Evolutionary conservation across 2,113 vertebrate species (phyloP).

Genomic region (Chionomys nivalis): DNA sequence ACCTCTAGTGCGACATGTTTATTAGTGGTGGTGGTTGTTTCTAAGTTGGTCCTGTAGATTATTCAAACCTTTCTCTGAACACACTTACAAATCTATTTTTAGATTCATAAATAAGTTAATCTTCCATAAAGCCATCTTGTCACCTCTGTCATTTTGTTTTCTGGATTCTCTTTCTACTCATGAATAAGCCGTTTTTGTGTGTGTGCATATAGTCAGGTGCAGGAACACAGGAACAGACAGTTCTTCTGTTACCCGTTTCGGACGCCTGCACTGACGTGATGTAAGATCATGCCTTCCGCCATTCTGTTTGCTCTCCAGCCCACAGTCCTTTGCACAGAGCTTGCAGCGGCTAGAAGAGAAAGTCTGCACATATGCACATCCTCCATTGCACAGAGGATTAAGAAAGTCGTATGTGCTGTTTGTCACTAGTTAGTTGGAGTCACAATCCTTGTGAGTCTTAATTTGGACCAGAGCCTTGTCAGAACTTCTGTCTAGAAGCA

Average conservation of each 20-base stretch:
- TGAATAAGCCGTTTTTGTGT: not conserved
- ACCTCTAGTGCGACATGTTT: conserved; percentile 48
- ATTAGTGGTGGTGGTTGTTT: not conserved
- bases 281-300: not conserved
- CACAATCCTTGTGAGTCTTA: not conserved
- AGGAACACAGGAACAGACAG: not conserved
- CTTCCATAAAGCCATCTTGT: conserved; percentile 30
- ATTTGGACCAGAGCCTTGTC: not conserved
- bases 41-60: not conserved
- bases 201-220: not conserved
- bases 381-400: not conserved
- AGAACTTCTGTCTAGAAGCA: not conserved
- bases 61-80: not conserved
- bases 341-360: not conserved
- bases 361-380: not conserved
- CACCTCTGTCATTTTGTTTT: not conserved
- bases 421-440: not conserved
- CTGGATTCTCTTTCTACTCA: not conserved
- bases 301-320: not conserved
- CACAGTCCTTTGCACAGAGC: not conserved
- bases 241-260: not conserved
- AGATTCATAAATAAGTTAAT: not conserved
- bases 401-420: not conserved
- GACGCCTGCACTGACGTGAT: not conserved
- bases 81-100: not conserved